Evolutionary conservation across 2,113 vertebrate genomes (phyloP).

Genomic region (Bubalus kerabau): DNA sequence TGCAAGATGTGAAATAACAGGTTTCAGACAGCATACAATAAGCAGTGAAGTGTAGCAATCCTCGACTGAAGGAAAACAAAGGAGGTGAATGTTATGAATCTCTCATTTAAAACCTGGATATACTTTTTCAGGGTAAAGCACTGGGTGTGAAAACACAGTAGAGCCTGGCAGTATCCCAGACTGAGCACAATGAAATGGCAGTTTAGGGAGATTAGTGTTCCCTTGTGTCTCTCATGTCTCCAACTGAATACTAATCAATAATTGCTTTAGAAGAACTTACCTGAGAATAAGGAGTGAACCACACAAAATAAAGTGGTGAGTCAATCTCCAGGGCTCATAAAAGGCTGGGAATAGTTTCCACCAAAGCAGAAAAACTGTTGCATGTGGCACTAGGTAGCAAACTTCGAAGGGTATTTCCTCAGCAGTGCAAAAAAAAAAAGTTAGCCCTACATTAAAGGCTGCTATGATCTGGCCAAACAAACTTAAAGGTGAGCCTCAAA

Average conservation of each 20-base stretch:
- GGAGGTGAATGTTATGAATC: not conserved
- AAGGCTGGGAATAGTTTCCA: not conserved
- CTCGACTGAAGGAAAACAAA: not conserved
- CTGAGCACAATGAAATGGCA: not conserved
- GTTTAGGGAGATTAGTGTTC: not conserved
- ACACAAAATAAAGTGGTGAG: not conserved
- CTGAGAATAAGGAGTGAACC: not conserved
- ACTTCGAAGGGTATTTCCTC: not conserved
- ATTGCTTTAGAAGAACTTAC: not conserved
- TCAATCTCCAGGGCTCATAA: not conserved
- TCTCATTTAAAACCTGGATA: not conserved
- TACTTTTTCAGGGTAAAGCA: not conserved
- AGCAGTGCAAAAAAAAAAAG: not conserved
- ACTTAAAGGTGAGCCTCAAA: not conserved
- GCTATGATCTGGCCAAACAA: not conserved
- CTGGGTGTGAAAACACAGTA: not conserved
- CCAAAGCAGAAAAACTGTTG: not conserved
- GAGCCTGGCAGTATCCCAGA: not conserved
- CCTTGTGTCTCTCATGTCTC: not conserved
- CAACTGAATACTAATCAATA: not conserved
- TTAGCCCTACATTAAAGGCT: not conserved
- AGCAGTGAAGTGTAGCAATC: not conserved
- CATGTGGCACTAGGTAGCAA: not conserved
- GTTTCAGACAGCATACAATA: not conserved
- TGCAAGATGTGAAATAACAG: not conserved